These are phyloP conservation scores for Sorex araneus DNA, from an alignment of 2,113 vertebrate species.

Conservation along the genomic window DNA sequence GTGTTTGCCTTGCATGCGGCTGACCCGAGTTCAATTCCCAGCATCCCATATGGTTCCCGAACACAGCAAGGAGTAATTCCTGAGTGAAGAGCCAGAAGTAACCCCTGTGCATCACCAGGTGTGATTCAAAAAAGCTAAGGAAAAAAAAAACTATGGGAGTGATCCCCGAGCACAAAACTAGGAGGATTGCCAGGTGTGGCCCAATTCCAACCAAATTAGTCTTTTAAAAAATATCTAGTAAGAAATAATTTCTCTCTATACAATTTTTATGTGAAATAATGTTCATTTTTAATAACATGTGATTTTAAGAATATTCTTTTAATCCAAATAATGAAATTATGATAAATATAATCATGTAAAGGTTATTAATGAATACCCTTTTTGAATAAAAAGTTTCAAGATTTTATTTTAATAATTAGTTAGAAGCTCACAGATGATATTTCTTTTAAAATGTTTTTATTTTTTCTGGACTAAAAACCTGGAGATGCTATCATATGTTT, in stretches of 20 bases:
- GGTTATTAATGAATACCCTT: background rate
- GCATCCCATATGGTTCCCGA: too few species aligned
- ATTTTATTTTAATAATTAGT: slow-evolving; percentile 15
- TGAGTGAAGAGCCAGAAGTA: too few species aligned
- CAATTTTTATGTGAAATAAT: background rate
- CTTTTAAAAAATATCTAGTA: background rate
- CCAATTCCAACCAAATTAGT: background rate
- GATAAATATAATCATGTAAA: slow-evolving; percentile 20
- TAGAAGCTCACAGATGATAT: background rate
- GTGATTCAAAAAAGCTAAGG: too few species aligned
- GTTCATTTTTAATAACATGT: slow-evolving; percentile 1
- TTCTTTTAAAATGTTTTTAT: background rate
- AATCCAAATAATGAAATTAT: slow-evolving; percentile 21
- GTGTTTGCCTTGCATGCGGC: too few species aligned
- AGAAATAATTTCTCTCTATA: background rate
- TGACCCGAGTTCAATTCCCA: too few species aligned
- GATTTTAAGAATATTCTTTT: slow-evolving; percentile 26
- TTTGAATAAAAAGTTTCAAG: background rate
- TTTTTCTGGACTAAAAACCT: background rate
- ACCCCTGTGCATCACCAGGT: too few species aligned
- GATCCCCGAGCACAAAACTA: too few species aligned
- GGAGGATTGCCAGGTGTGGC: too few species aligned
- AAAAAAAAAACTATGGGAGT: too few species aligned
- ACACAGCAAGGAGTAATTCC: too few species aligned
- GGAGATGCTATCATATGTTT: background rate